Evolutionary conservation across 2,888 invertebrate species (phyloP).

Genomic region (Sisyra nigra): DNA sequence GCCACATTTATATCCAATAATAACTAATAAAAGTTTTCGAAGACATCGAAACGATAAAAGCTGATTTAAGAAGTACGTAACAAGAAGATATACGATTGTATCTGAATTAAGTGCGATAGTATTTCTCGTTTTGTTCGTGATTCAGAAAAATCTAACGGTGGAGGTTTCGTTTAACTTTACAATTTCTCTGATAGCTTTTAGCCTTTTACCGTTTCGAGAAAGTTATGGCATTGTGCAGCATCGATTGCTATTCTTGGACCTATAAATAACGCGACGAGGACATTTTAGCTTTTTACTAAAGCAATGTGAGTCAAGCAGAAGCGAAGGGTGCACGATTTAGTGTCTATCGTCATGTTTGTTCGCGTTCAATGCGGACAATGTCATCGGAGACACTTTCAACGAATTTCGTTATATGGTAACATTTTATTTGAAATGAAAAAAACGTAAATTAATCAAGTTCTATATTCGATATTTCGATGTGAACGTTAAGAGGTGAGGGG

Average conservation of each 20-base stretch:
- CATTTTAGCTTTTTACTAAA: conserved; percentile 1
- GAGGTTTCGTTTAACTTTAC: too few relatives aligned
- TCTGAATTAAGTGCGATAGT: too few relatives aligned
- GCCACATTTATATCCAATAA: too few relatives aligned
- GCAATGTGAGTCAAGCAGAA: background rate
- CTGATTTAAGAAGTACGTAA: too few relatives aligned
- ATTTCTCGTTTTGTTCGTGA: too few relatives aligned
- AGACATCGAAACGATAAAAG: too few relatives aligned
- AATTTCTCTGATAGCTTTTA: conserved; percentile 1
- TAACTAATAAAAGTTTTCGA: too few relatives aligned
- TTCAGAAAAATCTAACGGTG: too few relatives aligned
- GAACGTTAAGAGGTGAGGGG: too few relatives aligned
- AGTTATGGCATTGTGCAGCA: background rate
- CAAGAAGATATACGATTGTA: too few relatives aligned
- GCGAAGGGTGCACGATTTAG: background rate
- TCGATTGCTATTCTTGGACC: conserved; percentile 1
- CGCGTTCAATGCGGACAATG: background rate
- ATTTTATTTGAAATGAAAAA: background rate
- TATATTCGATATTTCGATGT: too few relatives aligned
- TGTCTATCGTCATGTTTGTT: background rate
- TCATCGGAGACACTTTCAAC: background rate
- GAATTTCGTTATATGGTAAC: background rate
- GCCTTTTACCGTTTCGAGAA: background rate
- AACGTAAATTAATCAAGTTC: too few relatives aligned
- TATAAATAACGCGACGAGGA: background rate